These are phyloP conservation scores for Sebastes taczanowskii DNA, from an alignment of 2,797 vertebrate species.

Conservation along the genomic window DNA sequence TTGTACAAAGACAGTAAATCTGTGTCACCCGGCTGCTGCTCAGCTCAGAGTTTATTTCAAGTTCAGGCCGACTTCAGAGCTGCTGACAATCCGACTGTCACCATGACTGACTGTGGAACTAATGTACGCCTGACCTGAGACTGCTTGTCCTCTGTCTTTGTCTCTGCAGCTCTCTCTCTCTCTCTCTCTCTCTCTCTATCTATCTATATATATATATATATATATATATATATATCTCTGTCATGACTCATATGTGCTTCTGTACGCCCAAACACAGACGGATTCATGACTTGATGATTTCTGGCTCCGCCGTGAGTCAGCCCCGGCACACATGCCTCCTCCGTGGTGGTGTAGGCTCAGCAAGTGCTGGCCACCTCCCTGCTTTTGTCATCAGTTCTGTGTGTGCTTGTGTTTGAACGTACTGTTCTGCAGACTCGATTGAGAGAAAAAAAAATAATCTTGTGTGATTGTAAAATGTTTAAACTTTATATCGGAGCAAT, in stretches of 20 bases:
- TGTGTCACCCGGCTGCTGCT: conserved; percentile 41
- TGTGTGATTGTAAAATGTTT: not conserved
- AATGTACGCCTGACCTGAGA: conserved; percentile 37
- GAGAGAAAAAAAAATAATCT: not conserved
- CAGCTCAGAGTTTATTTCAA: conserved; percentile 56
- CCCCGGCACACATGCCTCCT: conserved; percentile 66
- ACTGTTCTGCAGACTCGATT: conserved; percentile 24
- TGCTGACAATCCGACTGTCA: conserved; percentile 35
- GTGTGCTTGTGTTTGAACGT: conserved; percentile 22
- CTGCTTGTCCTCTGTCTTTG: conserved; percentile 33
- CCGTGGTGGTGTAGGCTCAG: conserved; percentile 70
- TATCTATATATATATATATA: not conserved
- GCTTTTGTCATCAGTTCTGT: conserved; percentile 60
- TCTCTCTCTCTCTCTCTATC: not conserved
- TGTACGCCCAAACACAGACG: conserved; percentile 71
- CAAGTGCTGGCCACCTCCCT: conserved; percentile 51
- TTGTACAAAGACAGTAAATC: conserved; percentile 25
- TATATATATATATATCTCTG: not conserved
- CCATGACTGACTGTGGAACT: conserved; percentile 32
- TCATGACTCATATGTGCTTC: conserved; percentile 75
- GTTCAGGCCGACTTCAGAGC: conserved; percentile 49
- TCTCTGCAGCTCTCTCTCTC: conserved; percentile 21
- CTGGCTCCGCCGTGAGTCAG: conserved; percentile 72
- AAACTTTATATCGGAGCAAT: not conserved
- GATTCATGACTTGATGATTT: conserved; percentile 79